Conservation (phyloP, 2,113 vertebrate species). For the Oryzias curvinotus region DNA sequence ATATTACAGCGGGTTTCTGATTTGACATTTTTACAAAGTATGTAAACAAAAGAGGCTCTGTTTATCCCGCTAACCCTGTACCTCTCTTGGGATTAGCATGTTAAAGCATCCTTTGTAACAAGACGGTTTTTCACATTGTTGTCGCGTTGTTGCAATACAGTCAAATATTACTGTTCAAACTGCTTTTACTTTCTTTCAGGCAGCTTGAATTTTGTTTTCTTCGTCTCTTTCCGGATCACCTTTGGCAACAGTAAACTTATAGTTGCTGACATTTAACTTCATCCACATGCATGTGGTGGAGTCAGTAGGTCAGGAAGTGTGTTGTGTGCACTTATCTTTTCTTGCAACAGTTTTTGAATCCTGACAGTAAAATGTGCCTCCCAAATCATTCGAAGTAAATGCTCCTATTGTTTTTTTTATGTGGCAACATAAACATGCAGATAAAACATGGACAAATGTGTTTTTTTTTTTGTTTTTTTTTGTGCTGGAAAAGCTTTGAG, state of each 20-base stretch:
- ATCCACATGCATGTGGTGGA: slow-evolving; percentile 65
- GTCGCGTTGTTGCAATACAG: neutral
- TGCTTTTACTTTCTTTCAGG: slow-evolving; percentile 43
- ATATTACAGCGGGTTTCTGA: slow-evolving; percentile 5
- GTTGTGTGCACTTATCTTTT: slow-evolving; percentile 26
- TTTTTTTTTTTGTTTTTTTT: neutral
- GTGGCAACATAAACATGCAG: slow-evolving; percentile 13
- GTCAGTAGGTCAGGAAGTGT: slow-evolving; percentile 70
- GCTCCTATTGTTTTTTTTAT: slow-evolving; percentile 39
- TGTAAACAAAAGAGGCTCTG: slow-evolving; percentile 8
- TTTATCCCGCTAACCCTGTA: neutral
- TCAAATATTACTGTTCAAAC: slow-evolving; percentile 28
- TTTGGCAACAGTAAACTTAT: slow-evolving; percentile 36
- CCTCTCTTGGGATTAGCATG: slow-evolving; percentile 8
- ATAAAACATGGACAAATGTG: slow-evolving; percentile 16
- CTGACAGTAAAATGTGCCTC: slow-evolving; percentile 27
- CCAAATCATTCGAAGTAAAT: slow-evolving; percentile 38
- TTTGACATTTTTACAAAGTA: slow-evolving; percentile 18
- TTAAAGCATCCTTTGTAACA: neutral
- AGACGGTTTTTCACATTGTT: too few relatives aligned
- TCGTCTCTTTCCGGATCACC: neutral
- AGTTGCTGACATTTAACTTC: slow-evolving; percentile 62
- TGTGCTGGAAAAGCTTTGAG: slow-evolving; percentile 24
- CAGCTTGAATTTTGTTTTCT: slow-evolving; percentile 36
- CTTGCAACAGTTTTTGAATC: slow-evolving; percentile 50